Conservation (phyloP, 1,140 invertebrate genomes). For the Trigoniulus corallinus region DNA sequence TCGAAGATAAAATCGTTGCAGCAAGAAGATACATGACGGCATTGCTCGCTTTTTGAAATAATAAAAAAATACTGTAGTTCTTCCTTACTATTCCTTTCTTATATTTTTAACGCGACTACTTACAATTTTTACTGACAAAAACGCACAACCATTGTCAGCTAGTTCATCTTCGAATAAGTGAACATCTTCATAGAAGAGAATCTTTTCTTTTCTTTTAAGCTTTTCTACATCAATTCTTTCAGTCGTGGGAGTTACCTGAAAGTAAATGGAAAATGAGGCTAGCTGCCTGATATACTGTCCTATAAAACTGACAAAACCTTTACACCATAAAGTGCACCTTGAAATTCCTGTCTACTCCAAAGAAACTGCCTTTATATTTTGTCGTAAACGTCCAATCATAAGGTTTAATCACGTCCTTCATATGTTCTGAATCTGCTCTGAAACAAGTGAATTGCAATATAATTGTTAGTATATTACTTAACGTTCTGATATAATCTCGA, state of each 20-base stretch:
- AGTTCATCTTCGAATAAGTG: slow-evolving; percentile 95
- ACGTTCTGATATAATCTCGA: not conserved
- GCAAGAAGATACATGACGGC: slow-evolving; percentile 80
- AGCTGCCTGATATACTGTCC: not conserved
- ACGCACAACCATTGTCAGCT: slow-evolving; percentile 90
- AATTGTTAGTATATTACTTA: not conserved
- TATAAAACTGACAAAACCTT: not conserved
- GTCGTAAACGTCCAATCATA: slow-evolving; percentile 99
- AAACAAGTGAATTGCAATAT: slow-evolving; percentile 12
- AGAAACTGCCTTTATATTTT: slow-evolving; percentile 69
- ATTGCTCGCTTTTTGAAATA: slow-evolving; percentile 65
- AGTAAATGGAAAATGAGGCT: slow-evolving; percentile 7
- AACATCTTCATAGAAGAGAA: slow-evolving; percentile 86
- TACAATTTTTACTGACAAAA: slow-evolving; percentile 84
- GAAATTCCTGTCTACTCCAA: slow-evolving; percentile 28
- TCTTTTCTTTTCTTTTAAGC: slow-evolving; percentile 75
- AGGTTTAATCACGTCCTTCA: slow-evolving; percentile 60
- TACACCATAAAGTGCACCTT: not conserved
- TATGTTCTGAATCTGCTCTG: slow-evolving; percentile 37
- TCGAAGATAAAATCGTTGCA: slow-evolving; percentile 79
- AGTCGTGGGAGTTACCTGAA: slow-evolving; percentile 35
- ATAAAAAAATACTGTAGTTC: slow-evolving; percentile 15
- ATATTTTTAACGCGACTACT: slow-evolving; percentile 25
- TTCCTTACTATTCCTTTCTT: slow-evolving; percentile 8
- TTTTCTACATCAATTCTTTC: slow-evolving; percentile 78